Base-by-base conservation (phyloP, 2,113 vertebrate species). In the Seriola dumerili region DNA sequence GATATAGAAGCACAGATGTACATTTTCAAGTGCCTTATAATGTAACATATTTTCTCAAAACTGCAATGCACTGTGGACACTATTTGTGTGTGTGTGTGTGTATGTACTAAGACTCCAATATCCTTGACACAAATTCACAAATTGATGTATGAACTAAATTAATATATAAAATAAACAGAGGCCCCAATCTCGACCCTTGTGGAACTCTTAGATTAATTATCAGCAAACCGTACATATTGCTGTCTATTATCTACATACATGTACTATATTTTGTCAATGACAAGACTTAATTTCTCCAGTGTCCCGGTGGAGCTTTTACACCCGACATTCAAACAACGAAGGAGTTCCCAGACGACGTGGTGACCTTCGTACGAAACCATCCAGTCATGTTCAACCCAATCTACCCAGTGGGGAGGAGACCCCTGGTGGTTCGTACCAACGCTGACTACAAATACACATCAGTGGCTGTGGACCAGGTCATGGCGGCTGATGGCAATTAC, bases 361-460 rank as follows among this genome's bases (percentile, higher is more conserved):
- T 99, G 90, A 98, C 96, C 72, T 99, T 99, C 57, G 97, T 98
- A 25, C 95, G 98, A 72, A 99, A 98, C 78, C 98, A 99, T 57
- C 98, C 98, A 0, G 94, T 99, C 88, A 99, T 99, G 98, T 99
- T 97, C 91, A 99, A 99, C 90, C 91, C 96, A 80, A 95, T 99
- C 90, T 98, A 99, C 90, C 98, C 98, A 0, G 87, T 97, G 83
- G 96, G 97, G 64, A 96, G 96, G 92, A 96, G 95, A 65, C 98
- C 98, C 1, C 92, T 99, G 87, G 95, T 99, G 71, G 96, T 99
- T 5, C 94, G 97, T 1, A 97, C 96, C n/a, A 97, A 97, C 65
- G 96, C 97, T 0, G 95, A 97, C 74, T 99, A 99, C 90, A 99
- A 96, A 73, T 99, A 99, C 61, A 99, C 97, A 1, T 96, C 97